These are phyloP conservation scores for Tichodroma muraria DNA, from an alignment of 2,113 vertebrate species.

Conservation along the genomic window DNA sequence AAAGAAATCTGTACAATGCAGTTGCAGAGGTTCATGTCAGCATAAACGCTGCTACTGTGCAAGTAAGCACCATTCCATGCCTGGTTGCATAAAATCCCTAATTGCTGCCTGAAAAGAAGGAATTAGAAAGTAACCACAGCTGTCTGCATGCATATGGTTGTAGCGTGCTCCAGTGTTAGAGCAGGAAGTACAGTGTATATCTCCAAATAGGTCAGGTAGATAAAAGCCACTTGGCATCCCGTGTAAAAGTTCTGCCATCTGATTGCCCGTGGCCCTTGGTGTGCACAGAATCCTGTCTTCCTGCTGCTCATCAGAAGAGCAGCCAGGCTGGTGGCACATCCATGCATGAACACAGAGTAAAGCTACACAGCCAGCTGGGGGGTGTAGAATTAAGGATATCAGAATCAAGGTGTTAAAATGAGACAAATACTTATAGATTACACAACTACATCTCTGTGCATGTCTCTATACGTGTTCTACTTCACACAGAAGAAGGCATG, in stretches of 20 bases:
- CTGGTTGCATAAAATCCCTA: background rate
- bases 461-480: background rate
- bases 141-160: background rate
- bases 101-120: background rate
- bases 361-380: background rate
- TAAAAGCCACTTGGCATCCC: background rate
- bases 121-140: background rate
- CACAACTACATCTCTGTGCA: background rate
- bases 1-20: background rate
- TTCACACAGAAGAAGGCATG: background rate
- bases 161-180: background rate
- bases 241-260: background rate
- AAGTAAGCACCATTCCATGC: background rate
- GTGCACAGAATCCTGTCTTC: background rate
- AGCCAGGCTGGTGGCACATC: background rate
- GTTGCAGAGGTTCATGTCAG: background rate
- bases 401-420: background rate
- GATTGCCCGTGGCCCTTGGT: accelerated
- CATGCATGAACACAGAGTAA: accelerated
- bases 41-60: background rate
- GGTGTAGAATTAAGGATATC: background rate
- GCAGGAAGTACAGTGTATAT: background rate
- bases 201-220: background rate
- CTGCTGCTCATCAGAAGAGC: background rate
- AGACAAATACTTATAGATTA: background rate